Evolutionary conservation across 2,113 vertebrate genomes (phyloP), one percentile per base, ranked within the genome.

Genomic region (Alligator sinensis): DNA sequence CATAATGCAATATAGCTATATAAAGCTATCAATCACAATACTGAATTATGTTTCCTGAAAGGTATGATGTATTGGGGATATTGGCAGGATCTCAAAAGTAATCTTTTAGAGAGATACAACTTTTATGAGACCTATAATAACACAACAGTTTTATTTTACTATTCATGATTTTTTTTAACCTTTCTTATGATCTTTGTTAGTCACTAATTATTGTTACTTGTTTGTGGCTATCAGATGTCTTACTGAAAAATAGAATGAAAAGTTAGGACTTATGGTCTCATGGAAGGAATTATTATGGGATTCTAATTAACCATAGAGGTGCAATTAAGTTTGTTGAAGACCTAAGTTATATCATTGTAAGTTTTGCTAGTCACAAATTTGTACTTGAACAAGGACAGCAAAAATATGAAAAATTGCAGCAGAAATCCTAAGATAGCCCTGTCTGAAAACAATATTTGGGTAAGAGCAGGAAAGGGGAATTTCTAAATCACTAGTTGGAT

Each of bases 41-140:
- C 6, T 70, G 47, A 12, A 16, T 30, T 12, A 68, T 27, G 2
- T 72, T 54, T 89, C 76, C 58, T 6, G 25, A 9, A 30, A 72
- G 21, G 13, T 2, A 13, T 70, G 61, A 11, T 70, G 80, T 72
- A 59, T 76, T 19, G 34, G 5, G 60, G 27, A 81, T 1, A 1
- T 70, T 4, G 60, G 64, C 75, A 19, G 70, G 21, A 19, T 83
- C 78, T 38, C 21, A 72, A 62, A 68, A 80, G 64, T 81, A 63
- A 5, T 62, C 86, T 76, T 85, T 13, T 76, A 18, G 68, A 15
- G 47, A 61, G 0, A 0, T 74, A 2, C 1, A 30, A 8, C 30
- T 25, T 87, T 91, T 79, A 54, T 63, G 59, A 64, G 80, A 17
- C 47, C 3, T 13, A 1, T 58, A 59, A 24, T 12, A 47, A 47